A percentile compares a stretch with the other conserved stretches of the same genome.
Evolutionary conservation across 2,888 invertebrate genomes (phyloP).

Genomic region (Stenichneumon culpator): DNA sequence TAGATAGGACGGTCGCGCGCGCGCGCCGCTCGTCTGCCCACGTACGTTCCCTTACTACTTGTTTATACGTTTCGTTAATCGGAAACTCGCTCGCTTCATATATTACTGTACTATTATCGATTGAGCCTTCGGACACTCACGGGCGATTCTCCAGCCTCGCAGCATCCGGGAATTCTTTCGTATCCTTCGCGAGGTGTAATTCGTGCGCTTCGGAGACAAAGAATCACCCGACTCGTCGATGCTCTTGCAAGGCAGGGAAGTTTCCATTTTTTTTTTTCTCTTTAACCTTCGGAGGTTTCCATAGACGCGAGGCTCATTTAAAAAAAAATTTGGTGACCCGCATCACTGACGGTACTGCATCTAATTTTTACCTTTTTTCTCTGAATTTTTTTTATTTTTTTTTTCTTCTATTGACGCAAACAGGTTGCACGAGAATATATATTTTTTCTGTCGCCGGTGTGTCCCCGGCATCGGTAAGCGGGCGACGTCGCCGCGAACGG

Average conservation of each 20-base stretch:
- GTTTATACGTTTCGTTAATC: slow-evolving; percentile 56
- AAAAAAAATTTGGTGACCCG: not conserved
- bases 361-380: slow-evolving; percentile 42
- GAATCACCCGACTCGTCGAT: slow-evolving; percentile 8
- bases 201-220: slow-evolving; percentile 48
- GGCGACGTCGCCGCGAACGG: slow-evolving; percentile 52
- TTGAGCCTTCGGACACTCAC: slow-evolving; percentile 55
- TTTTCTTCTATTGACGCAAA: slow-evolving; percentile 59
- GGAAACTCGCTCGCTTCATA: slow-evolving; percentile 63
- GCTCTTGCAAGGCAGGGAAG: too few relatives aligned
- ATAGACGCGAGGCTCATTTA: not conserved
- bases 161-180: slow-evolving; percentile 38
- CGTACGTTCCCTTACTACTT: slow-evolving; percentile 66
- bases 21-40: slow-evolving; percentile 62
- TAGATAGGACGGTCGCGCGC: slow-evolving; percentile 55
- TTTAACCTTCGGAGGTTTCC: too few relatives aligned
- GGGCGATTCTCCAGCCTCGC: slow-evolving; percentile 42
- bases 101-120: slow-evolving; percentile 46
- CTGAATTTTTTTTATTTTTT: slow-evolving; percentile 38
- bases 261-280: not conserved
- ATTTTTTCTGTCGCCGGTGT: slow-evolving; percentile 51
- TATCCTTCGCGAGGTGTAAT: slow-evolving; percentile 42
- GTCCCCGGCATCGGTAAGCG: slow-evolving; percentile 48
- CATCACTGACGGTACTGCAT: not conserved
- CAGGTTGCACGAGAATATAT: slow-evolving; percentile 43